Evolutionary conservation across 2,888 invertebrate genomes (phyloP).

Genomic region (Pharmacophagus antenor): DNA sequence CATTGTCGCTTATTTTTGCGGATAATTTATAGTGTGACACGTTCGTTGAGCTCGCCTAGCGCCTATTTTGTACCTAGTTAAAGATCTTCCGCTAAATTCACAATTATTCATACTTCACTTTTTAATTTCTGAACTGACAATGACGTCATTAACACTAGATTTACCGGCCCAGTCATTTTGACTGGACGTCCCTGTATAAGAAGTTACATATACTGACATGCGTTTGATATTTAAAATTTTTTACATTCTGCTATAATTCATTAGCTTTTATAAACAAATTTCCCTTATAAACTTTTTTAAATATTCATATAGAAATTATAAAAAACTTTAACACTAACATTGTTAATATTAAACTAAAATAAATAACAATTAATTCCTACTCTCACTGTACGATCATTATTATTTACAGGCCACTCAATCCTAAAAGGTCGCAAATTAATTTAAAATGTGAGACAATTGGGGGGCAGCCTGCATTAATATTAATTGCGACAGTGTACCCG

Average conservation of each 20-base stretch:
- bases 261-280: no score
- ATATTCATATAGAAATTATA: no score
- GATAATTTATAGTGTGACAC: constrained; percentile 57
- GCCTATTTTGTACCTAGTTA: not conserved
- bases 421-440: constrained; percentile 55
- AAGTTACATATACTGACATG: no score
- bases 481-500: constrained; percentile 57
- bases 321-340: not conserved
- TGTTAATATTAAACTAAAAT: not conserved
- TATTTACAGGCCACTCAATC: constrained; percentile 42
- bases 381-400: constrained; percentile 34
- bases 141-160: no score
- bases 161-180: no score
- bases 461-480: constrained; percentile 70
- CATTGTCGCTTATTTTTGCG: constrained; percentile 50
- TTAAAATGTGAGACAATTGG: constrained; percentile 59
- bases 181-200: no score
- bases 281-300: no score
- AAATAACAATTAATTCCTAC: no score
- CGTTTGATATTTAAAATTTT: no score
- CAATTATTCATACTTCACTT: not conserved
- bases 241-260: no score
- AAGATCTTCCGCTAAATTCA: not conserved
- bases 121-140: not conserved
- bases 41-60: constrained; percentile 35